Evolutionary conservation across 2,797 vertebrate species (phyloP).

Genomic region (Macrochelys suwanniensis): DNA sequence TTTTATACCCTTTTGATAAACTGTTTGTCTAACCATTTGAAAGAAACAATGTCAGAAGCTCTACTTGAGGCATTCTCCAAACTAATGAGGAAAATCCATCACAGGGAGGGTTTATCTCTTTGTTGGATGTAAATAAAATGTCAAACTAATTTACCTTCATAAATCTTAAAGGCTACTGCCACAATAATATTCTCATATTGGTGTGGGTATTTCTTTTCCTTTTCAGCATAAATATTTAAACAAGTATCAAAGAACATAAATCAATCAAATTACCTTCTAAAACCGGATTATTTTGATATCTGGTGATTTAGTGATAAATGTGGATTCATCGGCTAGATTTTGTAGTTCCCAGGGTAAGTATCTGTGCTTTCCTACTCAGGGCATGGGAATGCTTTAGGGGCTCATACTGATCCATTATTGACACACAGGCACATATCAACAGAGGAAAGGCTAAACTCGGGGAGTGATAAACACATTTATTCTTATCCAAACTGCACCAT

Average conservation of each 20-base stretch:
- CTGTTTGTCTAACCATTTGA: constrained; percentile 52
- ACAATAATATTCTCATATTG: neutral
- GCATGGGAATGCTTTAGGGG: rapidly evolving
- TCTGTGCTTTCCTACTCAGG: rapidly evolving
- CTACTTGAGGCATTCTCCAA: constrained; percentile 31
- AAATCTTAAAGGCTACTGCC: constrained; percentile 47
- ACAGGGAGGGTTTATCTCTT: constrained; percentile 56
- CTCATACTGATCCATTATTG: neutral
- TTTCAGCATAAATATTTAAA: constrained; percentile 60
- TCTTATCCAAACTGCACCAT: neutral
- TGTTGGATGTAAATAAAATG: constrained; percentile 69
- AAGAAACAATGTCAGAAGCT: constrained; percentile 60
- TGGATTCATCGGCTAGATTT: constrained; percentile 30
- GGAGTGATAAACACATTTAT: neutral
- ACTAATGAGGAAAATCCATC: constrained; percentile 78
- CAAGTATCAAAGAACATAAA: constrained; percentile 56
- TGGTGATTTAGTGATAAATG: constrained; percentile 39
- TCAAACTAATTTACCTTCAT: constrained; percentile 72
- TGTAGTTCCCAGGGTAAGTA: neutral
- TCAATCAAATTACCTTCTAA: constrained; percentile 63
- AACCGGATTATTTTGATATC: constrained; percentile 55
- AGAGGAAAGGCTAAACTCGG: neutral
- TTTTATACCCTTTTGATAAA: constrained; percentile 71
- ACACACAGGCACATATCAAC: neutral
- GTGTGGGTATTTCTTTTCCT: neutral